These are phyloP conservation scores for Littorina saxatilis DNA, from an alignment of 1,140 invertebrate species.

Conservation along the genomic window DNA sequence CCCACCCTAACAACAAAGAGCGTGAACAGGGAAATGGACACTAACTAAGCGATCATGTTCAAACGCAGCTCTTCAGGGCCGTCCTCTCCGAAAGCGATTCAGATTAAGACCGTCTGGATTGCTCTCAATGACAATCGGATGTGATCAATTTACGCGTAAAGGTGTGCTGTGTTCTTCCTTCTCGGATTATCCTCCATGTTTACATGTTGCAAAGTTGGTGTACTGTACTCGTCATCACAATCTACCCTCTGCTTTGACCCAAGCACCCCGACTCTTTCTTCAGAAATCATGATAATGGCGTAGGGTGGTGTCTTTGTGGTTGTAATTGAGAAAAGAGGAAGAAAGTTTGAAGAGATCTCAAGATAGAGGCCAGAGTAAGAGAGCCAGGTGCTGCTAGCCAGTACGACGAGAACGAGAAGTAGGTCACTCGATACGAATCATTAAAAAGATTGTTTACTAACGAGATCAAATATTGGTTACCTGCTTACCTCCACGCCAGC, in stretches of 20 bases:
- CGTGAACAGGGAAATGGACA: neutral
- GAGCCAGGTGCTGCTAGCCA: slow-evolving; percentile 31
- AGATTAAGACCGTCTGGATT: neutral
- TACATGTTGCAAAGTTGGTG: neutral
- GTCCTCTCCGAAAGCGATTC: neutral
- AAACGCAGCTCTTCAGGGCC: too few relatives aligned
- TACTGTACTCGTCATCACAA: neutral
- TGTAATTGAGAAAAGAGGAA: neutral
- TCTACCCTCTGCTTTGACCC: neutral
- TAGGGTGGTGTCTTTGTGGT: neutral
- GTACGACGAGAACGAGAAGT: slow-evolving; percentile 21
- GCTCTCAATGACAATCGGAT: slow-evolving; percentile 9
- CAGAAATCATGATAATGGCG: neutral
- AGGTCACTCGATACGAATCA: slow-evolving; percentile 28
- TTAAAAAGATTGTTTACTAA: neutral
- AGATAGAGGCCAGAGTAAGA: neutral
- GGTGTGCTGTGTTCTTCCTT: neutral
- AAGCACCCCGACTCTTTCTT: too few relatives aligned
- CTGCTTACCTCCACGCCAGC: slow-evolving; percentile 25
- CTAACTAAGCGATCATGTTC: neutral
- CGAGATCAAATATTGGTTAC: neutral
- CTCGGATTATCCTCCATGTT: neutral
- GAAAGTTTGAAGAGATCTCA: slow-evolving; percentile 22
- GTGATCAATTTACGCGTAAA: slow-evolving; percentile 3
- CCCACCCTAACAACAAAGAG: neutral